Percentiles rank a stretch among this genome's conserved stretches.
Evolutionary conservation across 2,888 invertebrate genomes (phyloP).

Genomic region (Slavum lentiscoides): DNA sequence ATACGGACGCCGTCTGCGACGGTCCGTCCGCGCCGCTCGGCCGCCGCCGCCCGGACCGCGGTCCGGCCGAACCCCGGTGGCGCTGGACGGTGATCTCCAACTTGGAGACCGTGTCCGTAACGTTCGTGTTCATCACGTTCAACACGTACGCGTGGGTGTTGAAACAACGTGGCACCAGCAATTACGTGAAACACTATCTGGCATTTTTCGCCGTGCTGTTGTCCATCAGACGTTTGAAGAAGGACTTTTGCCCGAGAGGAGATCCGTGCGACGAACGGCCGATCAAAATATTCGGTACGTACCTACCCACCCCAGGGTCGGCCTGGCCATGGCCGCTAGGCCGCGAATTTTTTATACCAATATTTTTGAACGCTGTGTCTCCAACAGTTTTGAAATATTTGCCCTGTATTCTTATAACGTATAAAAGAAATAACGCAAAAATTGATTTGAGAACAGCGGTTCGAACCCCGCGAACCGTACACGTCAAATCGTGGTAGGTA

Average conservation of each 20-base stretch:
- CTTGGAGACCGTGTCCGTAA: neutral
- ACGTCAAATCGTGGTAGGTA: no score
- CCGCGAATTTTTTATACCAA: no score
- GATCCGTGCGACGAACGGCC: neutral
- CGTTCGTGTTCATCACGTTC: neutral
- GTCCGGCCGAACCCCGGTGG: neutral
- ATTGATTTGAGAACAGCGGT: no score
- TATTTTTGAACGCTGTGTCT: no score
- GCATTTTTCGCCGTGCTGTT: neutral
- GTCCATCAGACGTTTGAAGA: neutral
- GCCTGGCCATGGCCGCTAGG: no score
- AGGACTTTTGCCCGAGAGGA: neutral
- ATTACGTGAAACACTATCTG: neutral
- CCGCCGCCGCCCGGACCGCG: neutral
- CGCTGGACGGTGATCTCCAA: neutral
- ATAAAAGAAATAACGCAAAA: no score
- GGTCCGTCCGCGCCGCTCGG: neutral
- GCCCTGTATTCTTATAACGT: no score
- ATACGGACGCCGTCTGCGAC: neutral
- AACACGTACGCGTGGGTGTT: neutral
- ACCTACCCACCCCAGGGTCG: no score
- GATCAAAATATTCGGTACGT: neutral
- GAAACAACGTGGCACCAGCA: neutral
- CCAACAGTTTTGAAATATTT: no score
- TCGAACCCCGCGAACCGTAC: no score